phyloP scores from a whole-genome alignment of 2,888 invertebrate species.

The Dryobotodes eremita region DNA sequence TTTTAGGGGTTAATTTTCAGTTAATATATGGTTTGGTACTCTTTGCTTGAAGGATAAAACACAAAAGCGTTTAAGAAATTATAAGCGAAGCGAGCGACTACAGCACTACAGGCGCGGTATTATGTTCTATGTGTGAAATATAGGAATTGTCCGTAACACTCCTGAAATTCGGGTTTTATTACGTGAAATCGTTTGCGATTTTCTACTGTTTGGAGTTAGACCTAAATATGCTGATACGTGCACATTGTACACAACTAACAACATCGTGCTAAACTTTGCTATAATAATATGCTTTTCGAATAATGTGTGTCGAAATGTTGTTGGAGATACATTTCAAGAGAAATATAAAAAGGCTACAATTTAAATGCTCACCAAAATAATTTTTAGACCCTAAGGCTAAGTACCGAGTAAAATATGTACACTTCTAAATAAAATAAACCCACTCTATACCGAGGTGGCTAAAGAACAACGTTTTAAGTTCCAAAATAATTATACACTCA shows the following conservation, averaged over 20 bases:
- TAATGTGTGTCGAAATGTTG: background rate
- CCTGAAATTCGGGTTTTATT: background rate
- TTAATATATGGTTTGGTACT: background rate
- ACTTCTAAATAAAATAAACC: too few species aligned
- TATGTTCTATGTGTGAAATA: background rate
- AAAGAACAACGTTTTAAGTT: too few species aligned
- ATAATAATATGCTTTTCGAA: background rate
- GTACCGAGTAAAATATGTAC: too few species aligned
- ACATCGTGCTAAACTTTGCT: background rate
- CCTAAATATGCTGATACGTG: background rate
- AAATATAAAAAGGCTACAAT: conserved; percentile 2
- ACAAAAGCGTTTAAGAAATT: background rate
- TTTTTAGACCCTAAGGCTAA: too few species aligned
- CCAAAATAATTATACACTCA: too few species aligned
- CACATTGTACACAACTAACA: too few species aligned
- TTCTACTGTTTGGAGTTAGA: background rate
- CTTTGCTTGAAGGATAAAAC: background rate
- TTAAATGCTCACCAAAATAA: too few species aligned
- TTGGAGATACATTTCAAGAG: background rate
- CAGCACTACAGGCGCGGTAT: too few species aligned
- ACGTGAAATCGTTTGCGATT: too few species aligned
- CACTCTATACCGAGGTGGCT: too few species aligned
- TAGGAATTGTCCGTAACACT: background rate
- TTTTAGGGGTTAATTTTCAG: background rate
- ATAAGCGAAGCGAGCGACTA: background rate